Evolutionary conservation across 37 sponge, comb jelly and placozoan species (phyloP), one percentile per base, ranked within the genome.

Genomic region (Agelas oroides): DNA sequence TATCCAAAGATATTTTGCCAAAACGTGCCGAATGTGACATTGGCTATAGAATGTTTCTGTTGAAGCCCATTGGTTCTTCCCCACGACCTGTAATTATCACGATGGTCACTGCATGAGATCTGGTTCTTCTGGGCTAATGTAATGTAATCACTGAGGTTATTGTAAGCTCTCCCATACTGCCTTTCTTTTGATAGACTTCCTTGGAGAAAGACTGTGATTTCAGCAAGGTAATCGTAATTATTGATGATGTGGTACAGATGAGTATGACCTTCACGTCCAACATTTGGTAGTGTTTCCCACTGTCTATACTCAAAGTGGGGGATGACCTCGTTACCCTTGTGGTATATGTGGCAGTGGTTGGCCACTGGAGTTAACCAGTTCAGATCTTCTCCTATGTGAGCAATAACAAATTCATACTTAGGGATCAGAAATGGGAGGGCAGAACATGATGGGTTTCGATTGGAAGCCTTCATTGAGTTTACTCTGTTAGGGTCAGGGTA

Each of bases 281-380:
- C 67, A 65, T 79, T 79, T 35, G 79, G 79, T 30, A 79, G 67
- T 18, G 46, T 79, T 33, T 79, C 67, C 79, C 79, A 79, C 28
- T 79, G 79, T 25, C 23, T 18, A 41, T 31, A 79, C 5, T 65
- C 21, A 8, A 65, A 63, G 3, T 8, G 41, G 16, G 79, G 67
- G 2, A 27, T 34, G 1, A 46, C 53, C 8, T 41, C 53, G 36
- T 41, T 53, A 35, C 79, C 79, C 67, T 79, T 79, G 79, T 79
- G 79, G 28, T 79, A 79, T 17, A 79, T 39, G 23, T 79, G 79
- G 53, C 79, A 79, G 67, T 65, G 79, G 33, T 31, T 1, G 37
- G 79, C 65, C 1, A 41, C 18, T 34, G 79, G 53, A 2, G 54
- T 52, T 20, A 79, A 35, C 79, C 79, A 79, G 11, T 36, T 21